These are phyloP conservation scores for Globodera rostochiensis DNA, from an alignment of 1,140 invertebrate genomes.

Conservation along the genomic window DNA sequence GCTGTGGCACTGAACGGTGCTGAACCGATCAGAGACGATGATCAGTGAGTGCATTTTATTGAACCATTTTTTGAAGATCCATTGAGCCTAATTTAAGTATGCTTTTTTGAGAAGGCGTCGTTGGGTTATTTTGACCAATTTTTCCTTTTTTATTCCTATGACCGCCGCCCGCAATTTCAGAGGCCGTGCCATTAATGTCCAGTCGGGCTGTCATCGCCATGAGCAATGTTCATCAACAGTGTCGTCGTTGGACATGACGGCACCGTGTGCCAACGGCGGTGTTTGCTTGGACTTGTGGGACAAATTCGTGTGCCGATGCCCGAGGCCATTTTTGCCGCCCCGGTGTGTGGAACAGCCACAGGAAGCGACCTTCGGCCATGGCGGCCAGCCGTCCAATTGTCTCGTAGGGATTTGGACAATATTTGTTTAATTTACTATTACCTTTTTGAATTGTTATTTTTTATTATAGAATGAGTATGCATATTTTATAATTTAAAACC, in stretches of 20 bases:
- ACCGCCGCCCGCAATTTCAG: neutral
- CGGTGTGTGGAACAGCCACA: neutral
- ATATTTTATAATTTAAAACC: too few relatives aligned
- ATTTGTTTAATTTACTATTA: neutral
- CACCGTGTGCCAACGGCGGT: constrained; percentile 78
- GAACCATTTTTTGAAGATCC: neutral
- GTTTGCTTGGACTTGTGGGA: constrained; percentile 85
- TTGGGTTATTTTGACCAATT: too few relatives aligned
- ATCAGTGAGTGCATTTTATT: constrained; percentile 18
- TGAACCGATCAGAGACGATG: constrained; percentile 1
- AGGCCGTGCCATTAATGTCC: constrained; percentile 29
- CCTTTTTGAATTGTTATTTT: neutral
- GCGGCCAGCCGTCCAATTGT: constrained; percentile 10
- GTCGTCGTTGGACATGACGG: neutral
- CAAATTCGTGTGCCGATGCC: constrained; percentile 83
- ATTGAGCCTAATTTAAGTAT: neutral
- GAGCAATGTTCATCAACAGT: constrained; percentile 14
- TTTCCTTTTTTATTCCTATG: too few relatives aligned
- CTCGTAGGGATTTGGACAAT: neutral
- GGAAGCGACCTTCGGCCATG: constrained; percentile 21
- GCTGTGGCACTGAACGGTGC: constrained; percentile 32
- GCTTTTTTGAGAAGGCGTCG: neutral
- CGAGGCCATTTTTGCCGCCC: constrained; percentile 60
- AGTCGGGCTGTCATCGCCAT: constrained; percentile 28
- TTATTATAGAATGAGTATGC: neutral